A percentile compares a stretch with the other conserved stretches of the same genome.
phyloP scores from a whole-genome alignment of 2,888 invertebrate species.

The Himalopsyche anomala region DNA sequence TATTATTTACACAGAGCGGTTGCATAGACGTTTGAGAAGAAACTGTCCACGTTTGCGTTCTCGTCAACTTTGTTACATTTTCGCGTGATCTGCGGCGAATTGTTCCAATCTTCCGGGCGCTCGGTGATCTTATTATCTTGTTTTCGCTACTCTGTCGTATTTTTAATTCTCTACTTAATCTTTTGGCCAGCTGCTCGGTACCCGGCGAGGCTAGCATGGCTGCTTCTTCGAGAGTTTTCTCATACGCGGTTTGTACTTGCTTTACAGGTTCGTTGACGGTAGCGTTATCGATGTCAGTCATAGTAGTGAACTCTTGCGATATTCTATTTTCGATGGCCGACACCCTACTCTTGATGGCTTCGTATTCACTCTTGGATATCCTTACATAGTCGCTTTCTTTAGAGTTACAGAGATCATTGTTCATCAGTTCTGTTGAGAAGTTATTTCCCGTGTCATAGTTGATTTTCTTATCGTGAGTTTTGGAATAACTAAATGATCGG shows the following conservation, averaged over 20 bases:
- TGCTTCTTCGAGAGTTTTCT: slow-evolving; percentile 84
- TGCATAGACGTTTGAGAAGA: slow-evolving; percentile 69
- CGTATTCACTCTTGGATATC: slow-evolving; percentile 85
- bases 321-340: slow-evolving; percentile 84
- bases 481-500: slow-evolving; percentile 21
- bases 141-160: slow-evolving; percentile 83
- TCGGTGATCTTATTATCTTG: slow-evolving; percentile 86
- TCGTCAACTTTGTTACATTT: slow-evolving; percentile 75
- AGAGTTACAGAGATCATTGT: slow-evolving; percentile 72
- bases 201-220: slow-evolving; percentile 80
- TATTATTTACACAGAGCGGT: not conserved
- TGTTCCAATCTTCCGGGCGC: slow-evolving; percentile 87
- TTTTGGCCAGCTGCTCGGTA: slow-evolving; percentile 83
- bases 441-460: slow-evolving; percentile 44
- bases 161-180: slow-evolving; percentile 84
- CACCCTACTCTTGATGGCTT: slow-evolving; percentile 86
- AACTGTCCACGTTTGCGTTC: slow-evolving; percentile 83
- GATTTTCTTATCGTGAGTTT: slow-evolving; percentile 9
- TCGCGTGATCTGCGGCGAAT: slow-evolving; percentile 85
- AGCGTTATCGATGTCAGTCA: slow-evolving; percentile 69
- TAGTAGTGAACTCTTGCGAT: slow-evolving; percentile 81
- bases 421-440: slow-evolving; percentile 49
- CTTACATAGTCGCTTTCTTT: slow-evolving; percentile 81
- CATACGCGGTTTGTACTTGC: slow-evolving; percentile 84
- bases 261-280: slow-evolving; percentile 75